Evolutionary conservation across 1,140 invertebrate genomes (phyloP).

Genomic region (Aphelinus atriplicis): DNA sequence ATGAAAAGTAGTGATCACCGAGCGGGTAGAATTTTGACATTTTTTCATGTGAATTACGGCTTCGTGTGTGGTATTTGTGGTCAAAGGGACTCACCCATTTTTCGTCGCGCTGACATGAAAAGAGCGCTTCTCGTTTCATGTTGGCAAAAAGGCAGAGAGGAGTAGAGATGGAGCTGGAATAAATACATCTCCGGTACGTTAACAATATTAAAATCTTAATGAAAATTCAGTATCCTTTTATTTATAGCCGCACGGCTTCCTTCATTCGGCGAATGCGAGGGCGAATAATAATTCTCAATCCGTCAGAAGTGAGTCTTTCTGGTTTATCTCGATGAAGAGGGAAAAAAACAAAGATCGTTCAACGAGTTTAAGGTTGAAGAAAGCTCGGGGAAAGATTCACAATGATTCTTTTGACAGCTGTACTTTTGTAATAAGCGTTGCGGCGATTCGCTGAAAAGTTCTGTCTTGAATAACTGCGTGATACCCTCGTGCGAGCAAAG

Average conservation of each 20-base stretch:
- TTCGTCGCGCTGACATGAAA: conserved; percentile 15
- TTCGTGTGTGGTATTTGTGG: conserved; percentile 27
- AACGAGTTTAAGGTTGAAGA: too few relatives aligned
- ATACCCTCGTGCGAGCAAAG: too few relatives aligned
- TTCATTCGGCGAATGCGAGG: background rate
- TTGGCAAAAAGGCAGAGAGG: background rate
- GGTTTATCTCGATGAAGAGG: too few relatives aligned
- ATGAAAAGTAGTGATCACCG: conserved; percentile 8
- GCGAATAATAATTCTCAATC: too few relatives aligned
- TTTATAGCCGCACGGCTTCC: background rate
- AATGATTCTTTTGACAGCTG: too few relatives aligned
- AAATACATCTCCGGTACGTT: conserved; percentile 27
- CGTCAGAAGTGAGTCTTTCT: too few relatives aligned
- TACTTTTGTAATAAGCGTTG: too few relatives aligned
- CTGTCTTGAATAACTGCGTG: too few relatives aligned
- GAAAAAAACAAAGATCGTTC: too few relatives aligned
- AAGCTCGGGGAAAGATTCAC: too few relatives aligned
- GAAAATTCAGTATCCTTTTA: conserved; percentile 17
- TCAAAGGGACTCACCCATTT: conserved; percentile 32
- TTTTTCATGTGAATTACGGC: conserved; percentile 33
- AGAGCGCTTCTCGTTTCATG: background rate
- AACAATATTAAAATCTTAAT: conserved; percentile 35
- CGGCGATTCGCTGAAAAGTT: too few relatives aligned
- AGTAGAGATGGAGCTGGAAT: conserved; percentile 4
- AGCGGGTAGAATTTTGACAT: conserved; percentile 18